Evolutionary conservation across 1,140 invertebrate species (phyloP), one percentile per base, ranked within the genome.

Genomic region (Drosophila tropicalis): DNA sequence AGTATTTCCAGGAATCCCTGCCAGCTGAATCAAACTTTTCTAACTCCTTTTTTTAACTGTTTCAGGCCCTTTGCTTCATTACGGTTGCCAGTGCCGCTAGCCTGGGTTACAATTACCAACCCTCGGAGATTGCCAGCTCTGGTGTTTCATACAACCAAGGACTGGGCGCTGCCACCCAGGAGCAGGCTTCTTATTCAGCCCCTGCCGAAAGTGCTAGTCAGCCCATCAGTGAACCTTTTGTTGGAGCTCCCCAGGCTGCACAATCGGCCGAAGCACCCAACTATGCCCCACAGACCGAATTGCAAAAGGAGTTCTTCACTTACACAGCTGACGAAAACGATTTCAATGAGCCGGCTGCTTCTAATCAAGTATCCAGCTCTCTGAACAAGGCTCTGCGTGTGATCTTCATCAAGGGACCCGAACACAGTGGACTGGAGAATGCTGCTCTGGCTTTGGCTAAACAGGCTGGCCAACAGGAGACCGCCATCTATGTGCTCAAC

Each of bases 401-500:
- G 10, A 71, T 91, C 40, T 91, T 91, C 70, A 91, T 91, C 47
- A 91, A 90, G 73, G 72, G 76, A 62, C 90, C 90, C 47, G 90
- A 91, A 70, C 70, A 91, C 73, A 77, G 63, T 5, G 84, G 87
- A 22, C 55, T 91, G 25, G 86, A 91, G 67, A 72, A 91, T 36
- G 90, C 90, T 15, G 90, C 84, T 5, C 40, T 90, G 15, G 61
- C 70, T 5, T 58, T 91, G 75, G 84, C 90, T 61, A 91, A 79
- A 62, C 90, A 91, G 36, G 79, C 87, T 58, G 70, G 78, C 3
- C 83, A 91, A 57, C 81, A 91, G 44, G 72, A 86, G 41, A 91
- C 90, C 9, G 90, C 90, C 68, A 91, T 91, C 66, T 91, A 91
- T 69, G 86, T 91, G 0, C 79, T 91, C 1, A 91, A 81, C 68